Percentiles rank a stretch among this genome's conserved stretches.
Conservation (phyloP, 2,113 vertebrate genomes). For the Microcebus murinus region DNA sequence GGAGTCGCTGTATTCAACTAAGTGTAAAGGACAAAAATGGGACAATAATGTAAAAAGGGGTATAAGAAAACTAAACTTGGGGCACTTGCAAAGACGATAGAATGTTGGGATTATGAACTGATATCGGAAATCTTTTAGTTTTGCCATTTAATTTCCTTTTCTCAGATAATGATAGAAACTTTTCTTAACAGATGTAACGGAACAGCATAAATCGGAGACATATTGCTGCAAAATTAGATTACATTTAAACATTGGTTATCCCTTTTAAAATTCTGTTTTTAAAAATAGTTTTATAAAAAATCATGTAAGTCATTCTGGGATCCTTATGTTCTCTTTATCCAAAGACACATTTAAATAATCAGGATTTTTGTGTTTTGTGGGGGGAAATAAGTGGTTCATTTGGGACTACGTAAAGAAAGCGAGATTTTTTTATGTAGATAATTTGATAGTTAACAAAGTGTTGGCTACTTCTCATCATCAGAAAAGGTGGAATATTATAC, state of each 20-base stretch:
- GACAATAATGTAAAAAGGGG: background rate
- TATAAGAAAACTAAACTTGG: background rate
- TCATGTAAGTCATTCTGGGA: background rate
- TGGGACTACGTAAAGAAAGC: background rate
- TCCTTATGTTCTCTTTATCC: background rate
- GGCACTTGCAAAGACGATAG: background rate
- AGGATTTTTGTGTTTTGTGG: background rate
- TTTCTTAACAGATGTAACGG: background rate
- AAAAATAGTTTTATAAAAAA: background rate
- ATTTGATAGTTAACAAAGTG: background rate
- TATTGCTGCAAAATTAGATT: background rate
- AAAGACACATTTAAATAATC: background rate
- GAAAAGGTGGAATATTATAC: background rate
- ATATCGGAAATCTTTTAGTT: background rate
- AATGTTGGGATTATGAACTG: background rate
- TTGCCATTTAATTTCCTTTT: constrained; percentile 30
- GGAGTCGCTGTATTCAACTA: background rate
- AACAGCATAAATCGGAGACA: background rate
- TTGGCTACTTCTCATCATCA: background rate
- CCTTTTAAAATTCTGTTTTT: constrained; percentile 3
- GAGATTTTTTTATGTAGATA: background rate
- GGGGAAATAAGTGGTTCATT: background rate
- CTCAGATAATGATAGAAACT: background rate
- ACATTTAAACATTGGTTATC: background rate
- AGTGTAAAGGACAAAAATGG: background rate